Evolutionary conservation across 2,797 vertebrate genomes (phyloP), one percentile per base, ranked within the genome.

Genomic region (Vireo griseus): DNA sequence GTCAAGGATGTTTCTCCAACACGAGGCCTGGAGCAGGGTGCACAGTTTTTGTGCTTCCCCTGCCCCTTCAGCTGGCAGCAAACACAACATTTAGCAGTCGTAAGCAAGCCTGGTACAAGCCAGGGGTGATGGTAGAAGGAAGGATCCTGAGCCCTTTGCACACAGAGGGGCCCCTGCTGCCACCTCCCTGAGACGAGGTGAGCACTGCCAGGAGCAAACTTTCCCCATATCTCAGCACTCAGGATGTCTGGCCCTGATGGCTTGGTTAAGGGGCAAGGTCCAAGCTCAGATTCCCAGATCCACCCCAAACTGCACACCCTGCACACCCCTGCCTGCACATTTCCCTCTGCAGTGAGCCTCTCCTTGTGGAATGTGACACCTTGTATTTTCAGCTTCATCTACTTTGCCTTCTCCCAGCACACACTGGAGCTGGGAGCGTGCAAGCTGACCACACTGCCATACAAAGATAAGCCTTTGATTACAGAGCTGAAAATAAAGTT

Each of bases 241-340:
- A 31, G 54, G 29, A 16, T 40, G 33, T n/a, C 31, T 72, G 71
- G 6, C 5, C 39, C 51, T 16, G 4, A 8, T 9, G 26, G 68
- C 31, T 37, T 37, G 1, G 25, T 35, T 24, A 13, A 44, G 35
- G 31, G 10, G 19, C 33, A 37, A 1, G 4, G 15, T 37, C 35
- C 63, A 54, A 13, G 9, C 37, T 47, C 73, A 47, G 45, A 42
- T 21, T 52, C 52, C 26, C 62, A 21, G 28, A 31, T 25, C 37
- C 45, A 39, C 5, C 63, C 76, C 35, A 47, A 44, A 16, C 16
- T 47, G 42, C 74, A 47, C 0, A 0, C 13, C 58, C 77, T 21
- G 66, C n/a, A n/a, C n/a, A 33, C 61, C 63, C 52, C 55, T 69
- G n/a, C 48, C 73, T 66, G 73, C 51, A 35, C 1, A 0, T 35